phyloP scores from a whole-genome alignment of 1,140 invertebrate genomes.

The Archegozetes longisetosus region DNA sequence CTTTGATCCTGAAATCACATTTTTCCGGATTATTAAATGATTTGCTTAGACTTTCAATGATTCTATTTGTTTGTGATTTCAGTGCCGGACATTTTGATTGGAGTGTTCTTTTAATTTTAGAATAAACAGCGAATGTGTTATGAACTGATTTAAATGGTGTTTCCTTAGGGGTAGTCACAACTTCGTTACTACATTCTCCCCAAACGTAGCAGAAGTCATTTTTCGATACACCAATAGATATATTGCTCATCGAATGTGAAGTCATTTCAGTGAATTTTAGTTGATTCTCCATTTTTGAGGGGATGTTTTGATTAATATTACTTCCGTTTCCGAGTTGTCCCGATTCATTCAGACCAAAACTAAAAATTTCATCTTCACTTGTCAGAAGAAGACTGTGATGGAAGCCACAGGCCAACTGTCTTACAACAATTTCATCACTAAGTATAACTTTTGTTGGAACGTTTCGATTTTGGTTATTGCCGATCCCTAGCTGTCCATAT shows the following conservation, averaged over 20 bases:
- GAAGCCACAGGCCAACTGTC: constrained; percentile 46
- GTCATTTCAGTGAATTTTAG: constrained; percentile 2
- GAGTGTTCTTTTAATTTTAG: neutral
- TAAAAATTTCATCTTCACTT: constrained; percentile 43
- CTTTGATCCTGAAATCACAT: neutral
- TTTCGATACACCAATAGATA: neutral
- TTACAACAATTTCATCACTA: constrained; percentile 34
- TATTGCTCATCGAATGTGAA: neutral
- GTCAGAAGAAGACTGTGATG: constrained; percentile 49
- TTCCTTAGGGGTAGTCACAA: neutral
- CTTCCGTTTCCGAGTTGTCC: constrained; percentile 42
- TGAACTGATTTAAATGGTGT: neutral
- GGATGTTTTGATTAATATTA: too few relatives aligned
- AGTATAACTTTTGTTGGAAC: constrained; percentile 2
- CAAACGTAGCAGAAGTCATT: constrained; percentile 2
- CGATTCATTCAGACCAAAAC: constrained; percentile 51
- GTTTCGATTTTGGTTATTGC: constrained; percentile 3
- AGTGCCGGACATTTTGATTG: too few relatives aligned
- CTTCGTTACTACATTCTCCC: constrained; percentile 3
- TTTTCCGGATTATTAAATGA: constrained; percentile 4
- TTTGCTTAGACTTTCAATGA: neutral
- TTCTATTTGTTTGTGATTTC: neutral
- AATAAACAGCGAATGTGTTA: constrained; percentile 1
- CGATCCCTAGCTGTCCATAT: constrained; percentile 44
- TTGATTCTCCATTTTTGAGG: too few relatives aligned